phyloP scores from a whole-genome alignment of 2,113 vertebrate genomes.

The Gnathonemus echidnorhynchus region DNA sequence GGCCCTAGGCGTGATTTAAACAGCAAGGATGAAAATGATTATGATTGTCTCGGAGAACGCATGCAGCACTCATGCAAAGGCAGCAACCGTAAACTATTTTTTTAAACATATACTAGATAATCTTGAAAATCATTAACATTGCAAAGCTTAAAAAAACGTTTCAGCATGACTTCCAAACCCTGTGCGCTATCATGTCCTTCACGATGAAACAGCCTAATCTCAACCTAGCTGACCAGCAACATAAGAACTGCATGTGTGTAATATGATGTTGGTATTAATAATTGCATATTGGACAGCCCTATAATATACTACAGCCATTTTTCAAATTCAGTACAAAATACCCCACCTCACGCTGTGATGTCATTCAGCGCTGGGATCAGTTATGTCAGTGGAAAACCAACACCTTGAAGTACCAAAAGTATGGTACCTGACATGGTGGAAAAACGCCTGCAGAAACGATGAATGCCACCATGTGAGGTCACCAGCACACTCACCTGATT shows the following conservation, averaged over 20 bases:
- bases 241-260: neutral
- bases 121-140: neutral
- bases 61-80: no score
- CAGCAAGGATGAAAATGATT: no score
- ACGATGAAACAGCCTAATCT: neutral
- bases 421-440: neutral
- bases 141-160: neutral
- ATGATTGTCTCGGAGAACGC: no score
- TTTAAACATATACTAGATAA: neutral
- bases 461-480: neutral
- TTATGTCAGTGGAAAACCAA: no score
- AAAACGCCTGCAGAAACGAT: neutral
- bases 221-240: neutral
- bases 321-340: neutral
- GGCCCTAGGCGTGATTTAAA: no score
- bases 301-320: neutral
- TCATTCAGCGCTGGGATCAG: neutral
- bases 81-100: no score
- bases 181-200: neutral
- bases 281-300: neutral
- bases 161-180: neutral
- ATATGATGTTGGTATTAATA: neutral
- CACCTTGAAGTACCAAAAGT: neutral
- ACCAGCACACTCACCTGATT: conserved; percentile 73
- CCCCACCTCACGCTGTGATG: neutral